Conservation (phyloP, 2,888 invertebrate species). For the Calameuta filiformis region DNA sequence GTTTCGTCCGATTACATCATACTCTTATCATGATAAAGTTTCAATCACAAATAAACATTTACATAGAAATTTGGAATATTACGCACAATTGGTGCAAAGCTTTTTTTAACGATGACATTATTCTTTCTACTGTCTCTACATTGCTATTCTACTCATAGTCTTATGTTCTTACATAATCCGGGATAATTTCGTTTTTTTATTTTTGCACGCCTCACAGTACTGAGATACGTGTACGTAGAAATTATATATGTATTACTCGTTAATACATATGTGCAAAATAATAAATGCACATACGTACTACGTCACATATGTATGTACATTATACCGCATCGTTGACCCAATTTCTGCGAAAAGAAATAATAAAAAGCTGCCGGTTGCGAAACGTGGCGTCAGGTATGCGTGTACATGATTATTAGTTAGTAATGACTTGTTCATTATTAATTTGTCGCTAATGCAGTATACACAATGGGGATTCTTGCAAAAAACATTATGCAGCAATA, state of each 20-base stretch:
- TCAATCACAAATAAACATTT: neutral
- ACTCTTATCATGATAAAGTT: neutral
- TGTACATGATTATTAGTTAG: neutral
- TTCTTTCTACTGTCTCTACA: neutral
- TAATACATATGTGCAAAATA: neutral
- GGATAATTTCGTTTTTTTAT: neutral
- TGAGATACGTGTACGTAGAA: neutral
- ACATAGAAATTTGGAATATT: neutral
- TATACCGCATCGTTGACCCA: neutral
- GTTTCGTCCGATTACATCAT: neutral
- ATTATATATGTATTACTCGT: neutral
- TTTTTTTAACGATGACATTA: neutral
- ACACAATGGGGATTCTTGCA: neutral
- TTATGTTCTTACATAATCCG: neutral
- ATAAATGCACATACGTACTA: neutral
- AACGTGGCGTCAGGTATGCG: neutral
- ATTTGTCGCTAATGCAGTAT: neutral
- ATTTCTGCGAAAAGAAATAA: neutral
- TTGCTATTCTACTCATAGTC: neutral
- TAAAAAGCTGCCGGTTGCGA: neutral
- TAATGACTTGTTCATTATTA: neutral
- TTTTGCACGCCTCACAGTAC: neutral
- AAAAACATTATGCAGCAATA: neutral
- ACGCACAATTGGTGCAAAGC: neutral
- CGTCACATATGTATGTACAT: neutral